Evolutionary conservation across 2,797 vertebrate genomes (phyloP).

Genomic region (Phalanger gymnotis): DNA sequence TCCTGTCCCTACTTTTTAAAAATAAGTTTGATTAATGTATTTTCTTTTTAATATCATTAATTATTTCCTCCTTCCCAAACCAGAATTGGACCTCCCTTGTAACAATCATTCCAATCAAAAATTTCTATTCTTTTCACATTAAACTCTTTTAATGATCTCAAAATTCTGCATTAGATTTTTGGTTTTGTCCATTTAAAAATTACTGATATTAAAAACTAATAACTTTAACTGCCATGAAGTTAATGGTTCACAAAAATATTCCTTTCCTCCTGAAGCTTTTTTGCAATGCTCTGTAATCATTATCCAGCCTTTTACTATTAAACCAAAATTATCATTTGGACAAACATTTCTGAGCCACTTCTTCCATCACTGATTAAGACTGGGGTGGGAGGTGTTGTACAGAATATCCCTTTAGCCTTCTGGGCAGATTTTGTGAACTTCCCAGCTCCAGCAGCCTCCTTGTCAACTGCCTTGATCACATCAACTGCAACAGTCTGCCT

Average conservation of each 20-base stretch:
- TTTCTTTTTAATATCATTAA: too few relatives aligned
- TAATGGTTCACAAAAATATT: constrained; percentile 80
- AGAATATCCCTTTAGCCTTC: constrained; percentile 63
- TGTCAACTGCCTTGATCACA: too few relatives aligned
- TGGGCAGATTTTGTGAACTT: too few relatives aligned
- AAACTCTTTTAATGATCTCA: constrained; percentile 86
- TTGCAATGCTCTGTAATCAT: constrained; percentile 97
- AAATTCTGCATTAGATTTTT: constrained; percentile 89
- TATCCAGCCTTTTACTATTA: constrained; percentile 93
- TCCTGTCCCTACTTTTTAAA: too few relatives aligned
- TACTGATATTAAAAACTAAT: constrained; percentile 85
- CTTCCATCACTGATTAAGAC: constrained; percentile 86
- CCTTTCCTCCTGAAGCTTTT: constrained; percentile 95
- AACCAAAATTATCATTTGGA: constrained; percentile 92
- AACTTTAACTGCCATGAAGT: constrained; percentile 88
- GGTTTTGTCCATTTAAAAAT: constrained; percentile 67
- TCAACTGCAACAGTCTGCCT: too few relatives aligned
- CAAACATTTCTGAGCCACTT: constrained; percentile 88
- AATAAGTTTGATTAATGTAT: too few relatives aligned
- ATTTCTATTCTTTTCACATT: constrained; percentile 73
- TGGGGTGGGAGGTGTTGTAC: constrained; percentile 90
- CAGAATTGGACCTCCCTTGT: too few relatives aligned
- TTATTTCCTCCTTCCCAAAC: too few relatives aligned
- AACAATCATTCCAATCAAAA: too few relatives aligned
- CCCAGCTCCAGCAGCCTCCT: too few relatives aligned